Percentiles rank a stretch among this genome's conserved stretches.
Conservation (phyloP, 2,888 invertebrate genomes). For the Palloptera scutellata region DNA sequence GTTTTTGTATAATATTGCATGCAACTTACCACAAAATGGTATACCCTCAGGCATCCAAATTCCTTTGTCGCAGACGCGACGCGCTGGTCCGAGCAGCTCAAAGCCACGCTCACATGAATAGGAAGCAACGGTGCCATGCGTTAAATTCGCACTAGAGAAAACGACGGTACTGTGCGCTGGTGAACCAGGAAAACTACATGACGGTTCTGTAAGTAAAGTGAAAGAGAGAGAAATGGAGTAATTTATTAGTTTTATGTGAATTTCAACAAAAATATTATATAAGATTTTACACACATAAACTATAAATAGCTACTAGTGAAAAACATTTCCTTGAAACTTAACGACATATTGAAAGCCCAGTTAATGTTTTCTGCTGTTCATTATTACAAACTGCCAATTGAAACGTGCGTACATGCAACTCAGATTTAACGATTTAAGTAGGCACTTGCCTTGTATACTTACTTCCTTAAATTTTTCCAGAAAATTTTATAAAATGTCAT, state of each 20-base stretch:
- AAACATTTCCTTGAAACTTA: background rate
- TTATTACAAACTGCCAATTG: too few relatives aligned
- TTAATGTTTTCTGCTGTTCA: background rate
- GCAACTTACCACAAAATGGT: constrained; percentile 89
- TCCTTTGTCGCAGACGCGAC: constrained; percentile 80
- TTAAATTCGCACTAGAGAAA: constrained; percentile 73
- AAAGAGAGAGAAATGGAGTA: constrained; percentile 2
- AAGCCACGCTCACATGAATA: constrained; percentile 90
- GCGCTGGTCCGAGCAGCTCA: constrained; percentile 86
- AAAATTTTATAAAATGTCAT: too few relatives aligned
- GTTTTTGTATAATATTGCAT: background rate
- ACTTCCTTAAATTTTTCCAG: too few relatives aligned
- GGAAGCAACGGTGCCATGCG: constrained; percentile 73
- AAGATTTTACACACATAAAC: background rate
- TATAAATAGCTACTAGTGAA: too few relatives aligned
- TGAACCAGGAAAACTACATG: constrained; percentile 87
- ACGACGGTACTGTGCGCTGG: constrained; percentile 86
- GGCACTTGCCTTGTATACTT: too few relatives aligned
- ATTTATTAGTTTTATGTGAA: constrained; percentile 1
- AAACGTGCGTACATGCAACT: too few relatives aligned
- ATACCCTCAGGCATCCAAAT: constrained; percentile 90
- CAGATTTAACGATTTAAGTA: too few relatives aligned
- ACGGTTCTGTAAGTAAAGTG: constrained; percentile 50
- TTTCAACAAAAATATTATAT: too few relatives aligned
- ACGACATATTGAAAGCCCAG: background rate